phyloP scores from a whole-genome alignment of 2,888 invertebrate species.

The Diaperis boleti region DNA sequence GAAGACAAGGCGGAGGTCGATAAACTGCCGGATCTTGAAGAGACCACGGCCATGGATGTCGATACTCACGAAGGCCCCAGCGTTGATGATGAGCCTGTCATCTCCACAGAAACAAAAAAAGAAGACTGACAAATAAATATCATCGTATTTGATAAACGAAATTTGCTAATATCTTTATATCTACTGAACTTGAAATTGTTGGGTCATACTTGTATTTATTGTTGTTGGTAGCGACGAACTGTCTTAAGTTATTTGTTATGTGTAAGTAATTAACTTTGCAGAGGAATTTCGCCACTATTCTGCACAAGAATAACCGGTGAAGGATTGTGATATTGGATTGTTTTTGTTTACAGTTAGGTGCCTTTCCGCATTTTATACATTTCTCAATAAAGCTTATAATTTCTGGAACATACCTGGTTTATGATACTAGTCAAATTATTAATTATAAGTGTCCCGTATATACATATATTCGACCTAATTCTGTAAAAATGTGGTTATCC shows the following conservation, averaged over 20 bases:
- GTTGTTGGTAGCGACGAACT: background rate
- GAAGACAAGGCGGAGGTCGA: slow-evolving; percentile 6
- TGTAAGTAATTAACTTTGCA: background rate
- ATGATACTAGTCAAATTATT: background rate
- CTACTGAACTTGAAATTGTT: background rate
- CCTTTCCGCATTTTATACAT: slow-evolving; percentile 47
- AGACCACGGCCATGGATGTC: slow-evolving; percentile 35
- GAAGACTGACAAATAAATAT: slow-evolving; percentile 38
- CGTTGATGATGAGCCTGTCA: slow-evolving; percentile 6
- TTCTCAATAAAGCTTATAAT: slow-evolving; percentile 40
- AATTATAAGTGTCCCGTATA: no score
- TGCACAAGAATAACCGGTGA: slow-evolving; percentile 33
- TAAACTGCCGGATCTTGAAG: slow-evolving; percentile 27
- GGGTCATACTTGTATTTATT: background rate
- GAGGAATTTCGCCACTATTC: slow-evolving; percentile 6
- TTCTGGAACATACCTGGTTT: slow-evolving; percentile 5
- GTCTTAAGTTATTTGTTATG: background rate
- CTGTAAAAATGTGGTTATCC: no score
- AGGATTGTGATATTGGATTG: slow-evolving; percentile 42
- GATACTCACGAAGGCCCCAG: slow-evolving; percentile 11
- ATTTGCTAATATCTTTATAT: background rate
- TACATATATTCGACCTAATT: no score
- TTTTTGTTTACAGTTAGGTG: slow-evolving; percentile 44
- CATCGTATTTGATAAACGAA: background rate
- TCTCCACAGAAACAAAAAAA: slow-evolving; percentile 10